Evolutionary conservation across 2,888 invertebrate species (phyloP), one percentile per base, ranked within the genome.

Genomic region (Leucophenga maculata): DNA sequence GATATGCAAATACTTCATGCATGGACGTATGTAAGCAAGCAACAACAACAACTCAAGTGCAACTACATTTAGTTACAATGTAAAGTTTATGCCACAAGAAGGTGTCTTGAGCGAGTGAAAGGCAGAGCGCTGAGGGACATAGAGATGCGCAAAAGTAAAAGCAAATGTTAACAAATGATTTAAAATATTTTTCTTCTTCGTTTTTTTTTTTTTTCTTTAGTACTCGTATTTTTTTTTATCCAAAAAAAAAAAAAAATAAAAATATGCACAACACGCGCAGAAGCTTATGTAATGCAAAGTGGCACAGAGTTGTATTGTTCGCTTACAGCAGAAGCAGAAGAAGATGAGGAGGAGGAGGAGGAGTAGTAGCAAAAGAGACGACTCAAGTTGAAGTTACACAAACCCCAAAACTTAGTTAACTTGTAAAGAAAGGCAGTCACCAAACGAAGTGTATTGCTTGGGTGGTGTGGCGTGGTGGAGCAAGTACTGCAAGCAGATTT

Each of bases 151-250:
- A 74, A 74, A 74, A 74, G 74, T 74, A 67, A 69, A 59, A 52
- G 71, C 44, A 78, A 77, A 72, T 68, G 74, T 71, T 71, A 70
- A 70, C 77, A 80, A 80, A 77, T 80, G 75, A 80, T 80, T 77
- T 76, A 77, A 77, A 81, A 77, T 82, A 75, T 80, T 82, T 80
- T 39, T 39, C 8, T 11, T 39, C 8, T 39, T 39, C 8, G 32
- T 32, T n/a, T n/a, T n/a, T n/a, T n/a, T n/a, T n/a, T n/a, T n/a
- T n/a, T n/a, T n/a, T n/a, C n/a, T n/a, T n/a, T n/a, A n/a, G n/a
- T n/a, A n/a, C n/a, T n/a, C n/a, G n/a, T n/a, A n/a, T n/a, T n/a
- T n/a, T n/a, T n/a, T n/a, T n/a, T n/a, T n/a, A n/a, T n/a, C n/a
- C n/a, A n/a, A n/a, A n/a, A n/a, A n/a, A n/a, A n/a, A n/a, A 39